Percentiles rank a stretch among this genome's conserved stretches.
These are phyloP conservation scores for Anthopleura sola DNA, from an alignment of 64 coral and sea anemone species.

Conservation along the genomic window DNA sequence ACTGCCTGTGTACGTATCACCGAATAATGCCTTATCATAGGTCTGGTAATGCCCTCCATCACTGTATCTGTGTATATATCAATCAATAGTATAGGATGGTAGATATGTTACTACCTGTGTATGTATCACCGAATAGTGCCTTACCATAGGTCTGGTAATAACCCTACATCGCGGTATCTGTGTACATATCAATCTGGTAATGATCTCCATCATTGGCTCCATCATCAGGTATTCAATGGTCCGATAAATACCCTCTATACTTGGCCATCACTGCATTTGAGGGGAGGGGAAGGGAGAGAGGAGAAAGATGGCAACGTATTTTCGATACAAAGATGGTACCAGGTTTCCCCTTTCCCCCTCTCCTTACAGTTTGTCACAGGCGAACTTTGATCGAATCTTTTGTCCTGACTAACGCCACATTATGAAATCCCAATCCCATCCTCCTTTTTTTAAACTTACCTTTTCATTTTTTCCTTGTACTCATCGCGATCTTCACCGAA, in stretches of 20 bases:
- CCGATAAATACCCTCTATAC: too few species aligned
- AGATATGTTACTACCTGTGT: constrained; percentile 43
- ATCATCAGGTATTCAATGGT: not conserved
- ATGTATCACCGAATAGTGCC: constrained; percentile 58
- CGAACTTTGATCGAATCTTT: too few species aligned
- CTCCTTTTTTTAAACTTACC: not conserved
- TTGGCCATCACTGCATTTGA: not conserved
- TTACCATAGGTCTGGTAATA: constrained; percentile 71
- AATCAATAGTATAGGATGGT: not conserved
- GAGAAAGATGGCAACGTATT: not conserved
- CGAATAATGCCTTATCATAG: constrained; percentile 70
- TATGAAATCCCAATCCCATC: too few species aligned
- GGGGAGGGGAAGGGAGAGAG: not conserved
- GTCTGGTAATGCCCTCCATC: constrained; percentile 50
- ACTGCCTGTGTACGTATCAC: constrained; percentile 55
- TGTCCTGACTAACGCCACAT: too few species aligned
- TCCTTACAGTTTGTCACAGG: too few species aligned
- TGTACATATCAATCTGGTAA: constrained; percentile 25
- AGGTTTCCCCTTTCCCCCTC: too few species aligned
- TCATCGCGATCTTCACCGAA: not conserved
- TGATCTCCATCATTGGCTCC: constrained; percentile 28
- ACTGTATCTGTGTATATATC: constrained; percentile 3
- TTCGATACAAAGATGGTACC: too few species aligned
- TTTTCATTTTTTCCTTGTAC: constrained; percentile 19
- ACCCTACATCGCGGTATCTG: constrained; percentile 24